Base-by-base conservation (phyloP, 2,888 invertebrate species). In the Oasisia sp. region DNA sequence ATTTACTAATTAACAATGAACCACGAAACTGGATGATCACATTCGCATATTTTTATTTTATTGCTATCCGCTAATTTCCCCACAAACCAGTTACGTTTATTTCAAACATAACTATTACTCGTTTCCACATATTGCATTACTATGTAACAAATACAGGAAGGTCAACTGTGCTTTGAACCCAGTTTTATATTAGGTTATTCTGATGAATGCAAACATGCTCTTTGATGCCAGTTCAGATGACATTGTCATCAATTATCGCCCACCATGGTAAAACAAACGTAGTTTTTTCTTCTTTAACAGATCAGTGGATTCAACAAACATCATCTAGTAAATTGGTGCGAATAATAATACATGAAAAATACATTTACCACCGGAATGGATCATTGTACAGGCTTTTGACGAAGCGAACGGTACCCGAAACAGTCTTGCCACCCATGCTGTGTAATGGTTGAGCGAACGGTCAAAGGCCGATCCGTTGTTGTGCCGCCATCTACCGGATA, bases 381-480 rank as follows among this genome's bases (percentile, higher is more conserved):
- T 93, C 93, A 19, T 92, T 45, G 92, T 92, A 93, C 19, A 93
- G 74, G 92, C 93, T 93, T 32, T 92, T 92, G 56, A 92, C 38
- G 91, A 93, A 93, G 44, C 92, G 91, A 45, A 92, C 38, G 44
- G 90, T 74, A n/a, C n/a, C n/a, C 74, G 74, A 74, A 19, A 74
- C 7, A n/a, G 74, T 74, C 27, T 74, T 74, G 74, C 27, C 74
- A 74, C 74, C 74, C 74, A 74, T 74, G 74, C 74, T 74, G 74
- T 27, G 74, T 19, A 7, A 19, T 74, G 74, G 14, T 14, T 50
- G 9, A 50, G 38, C 38, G 56, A 74, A n/a, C 19, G 74, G 74
- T 74, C 74, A 74, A 38, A 74, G 74, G 74, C 74, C 74, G 74
- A n/a, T 58, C 7, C 27, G 74, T 74, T 19, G 74, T 7, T 74